A percentile compares a stretch with the other conserved stretches of the same genome.
phyloP scores from a whole-genome alignment of 2,888 invertebrate genomes.

The Lasioglossum lativentre region DNA sequence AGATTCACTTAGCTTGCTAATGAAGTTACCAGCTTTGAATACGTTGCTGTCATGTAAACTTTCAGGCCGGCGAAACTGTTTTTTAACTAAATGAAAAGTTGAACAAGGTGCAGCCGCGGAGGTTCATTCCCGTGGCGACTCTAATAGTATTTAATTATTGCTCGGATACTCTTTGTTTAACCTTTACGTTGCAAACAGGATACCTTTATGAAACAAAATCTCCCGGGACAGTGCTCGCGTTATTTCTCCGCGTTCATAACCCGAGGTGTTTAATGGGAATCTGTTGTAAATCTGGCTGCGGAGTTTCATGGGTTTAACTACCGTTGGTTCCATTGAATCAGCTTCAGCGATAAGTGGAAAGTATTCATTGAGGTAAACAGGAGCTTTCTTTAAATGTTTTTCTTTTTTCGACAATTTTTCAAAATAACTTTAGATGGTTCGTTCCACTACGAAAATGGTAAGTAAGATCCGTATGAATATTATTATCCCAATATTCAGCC shows the following conservation, averaged over 20 bases:
- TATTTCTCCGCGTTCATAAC: not conserved
- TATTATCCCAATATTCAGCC: not conserved
- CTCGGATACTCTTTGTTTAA: slow-evolving; percentile 1
- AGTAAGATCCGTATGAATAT: too few relatives aligned
- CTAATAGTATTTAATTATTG: not conserved
- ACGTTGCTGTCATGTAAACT: slow-evolving; percentile 1
- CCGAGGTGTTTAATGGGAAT: not conserved
- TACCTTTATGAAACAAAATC: not conserved
- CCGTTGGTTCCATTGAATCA: not conserved
- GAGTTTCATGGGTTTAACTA: not conserved
- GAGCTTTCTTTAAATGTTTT: too few relatives aligned
- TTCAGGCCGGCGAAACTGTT: not conserved
- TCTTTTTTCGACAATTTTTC: too few relatives aligned
- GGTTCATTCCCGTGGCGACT: not conserved
- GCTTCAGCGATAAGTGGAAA: not conserved
- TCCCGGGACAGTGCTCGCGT: not conserved
- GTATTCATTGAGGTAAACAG: not conserved
- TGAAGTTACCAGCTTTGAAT: slow-evolving; percentile 17
- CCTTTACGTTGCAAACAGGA: not conserved
- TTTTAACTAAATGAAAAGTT: not conserved
- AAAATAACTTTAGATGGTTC: too few relatives aligned
- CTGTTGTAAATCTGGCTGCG: not conserved
- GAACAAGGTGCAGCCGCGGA: not conserved
- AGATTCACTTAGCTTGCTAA: slow-evolving; percentile 28
- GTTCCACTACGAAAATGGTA: too few relatives aligned